phyloP scores from a whole-genome alignment of 2,797 vertebrate genomes.

The Eidolon dupreanum region DNA sequence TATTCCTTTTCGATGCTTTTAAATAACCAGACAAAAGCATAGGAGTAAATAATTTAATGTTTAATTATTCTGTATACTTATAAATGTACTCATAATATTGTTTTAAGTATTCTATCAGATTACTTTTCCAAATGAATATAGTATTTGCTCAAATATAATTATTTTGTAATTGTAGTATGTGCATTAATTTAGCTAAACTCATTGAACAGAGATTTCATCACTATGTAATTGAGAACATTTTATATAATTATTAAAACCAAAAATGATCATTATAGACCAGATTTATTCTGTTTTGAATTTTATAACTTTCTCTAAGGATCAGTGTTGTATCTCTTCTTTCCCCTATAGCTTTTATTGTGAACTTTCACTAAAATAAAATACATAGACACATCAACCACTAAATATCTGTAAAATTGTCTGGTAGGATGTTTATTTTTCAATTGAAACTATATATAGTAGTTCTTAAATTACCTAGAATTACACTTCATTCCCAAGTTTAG shows the following conservation, averaged over 20 bases:
- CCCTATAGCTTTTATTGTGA: background rate
- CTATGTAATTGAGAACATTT: background rate
- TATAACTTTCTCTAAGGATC: conserved; percentile 1
- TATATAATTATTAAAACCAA: background rate
- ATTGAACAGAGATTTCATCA: background rate
- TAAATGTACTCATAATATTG: background rate
- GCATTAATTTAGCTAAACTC: background rate
- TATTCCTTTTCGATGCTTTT: background rate
- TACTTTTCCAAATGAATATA: background rate
- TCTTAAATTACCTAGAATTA: conserved; percentile 50
- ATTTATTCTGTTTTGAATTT: background rate
- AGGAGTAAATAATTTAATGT: background rate
- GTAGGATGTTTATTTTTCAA: background rate
- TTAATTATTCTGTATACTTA: background rate
- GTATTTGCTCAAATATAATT: background rate
- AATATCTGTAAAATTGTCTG: conserved; percentile 30
- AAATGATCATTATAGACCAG: background rate
- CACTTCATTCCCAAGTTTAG: background rate
- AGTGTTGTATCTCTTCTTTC: background rate
- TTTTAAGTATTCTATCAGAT: background rate
- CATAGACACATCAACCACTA: background rate
- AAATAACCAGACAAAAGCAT: background rate
- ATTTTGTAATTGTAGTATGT: background rate
- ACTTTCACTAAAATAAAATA: conserved; percentile 1
- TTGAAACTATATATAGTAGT: background rate